Evolutionary conservation across 2,113 vertebrate genomes (phyloP), one percentile per base, ranked within the genome.

Genomic region (Pelvicachromis taeniatus): DNA sequence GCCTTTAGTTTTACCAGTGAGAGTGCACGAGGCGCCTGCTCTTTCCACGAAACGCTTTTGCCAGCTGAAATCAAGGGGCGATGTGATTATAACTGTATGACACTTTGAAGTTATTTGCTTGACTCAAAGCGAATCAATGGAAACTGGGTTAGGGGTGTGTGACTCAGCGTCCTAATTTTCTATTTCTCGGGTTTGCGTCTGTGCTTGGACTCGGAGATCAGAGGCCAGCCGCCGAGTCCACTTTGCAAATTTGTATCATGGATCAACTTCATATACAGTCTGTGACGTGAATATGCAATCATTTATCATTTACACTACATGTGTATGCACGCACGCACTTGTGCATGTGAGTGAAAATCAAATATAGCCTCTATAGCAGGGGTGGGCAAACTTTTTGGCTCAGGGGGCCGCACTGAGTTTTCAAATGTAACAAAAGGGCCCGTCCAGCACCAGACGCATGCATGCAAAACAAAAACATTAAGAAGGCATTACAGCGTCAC

Each of bases 281-380:
- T 73, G 3, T 50, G 6, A 48, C 42, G 2, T 73, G 23, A 73
- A 29, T 29, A 4, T 73, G 68, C 68, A 50, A 1, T 1, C 29
- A 73, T 48, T 29, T 50, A 31, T 29, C 16, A 31, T 7, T 73
- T 3, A 29, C 68, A 50, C 42, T 73, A 3, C 2, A 1, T 1
- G 40, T 23, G 33, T 68, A 14, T 23, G 63, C 0, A 10, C 40
- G 35, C 19, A n/a, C 0, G 6, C 19, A 38, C 6, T 21, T 0
- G 0, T 4, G 9, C 9, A 45, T 6, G 65, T 23, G 0, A 11
- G 23, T 48, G 19, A 11, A 48, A 6, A 29, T 48, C 40, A 13
- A 12, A 13, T 26, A 56, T 14, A 9, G 35, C 63, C 35, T 68
- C 35, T 68, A 21, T 42, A 23, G 26, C 26, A 26, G 26, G 26